A percentile compares a stretch with the other conserved stretches of the same genome.
phyloP scores from a whole-genome alignment of 2,113 vertebrate genomes.

The Gobiocypris rarus region DNA sequence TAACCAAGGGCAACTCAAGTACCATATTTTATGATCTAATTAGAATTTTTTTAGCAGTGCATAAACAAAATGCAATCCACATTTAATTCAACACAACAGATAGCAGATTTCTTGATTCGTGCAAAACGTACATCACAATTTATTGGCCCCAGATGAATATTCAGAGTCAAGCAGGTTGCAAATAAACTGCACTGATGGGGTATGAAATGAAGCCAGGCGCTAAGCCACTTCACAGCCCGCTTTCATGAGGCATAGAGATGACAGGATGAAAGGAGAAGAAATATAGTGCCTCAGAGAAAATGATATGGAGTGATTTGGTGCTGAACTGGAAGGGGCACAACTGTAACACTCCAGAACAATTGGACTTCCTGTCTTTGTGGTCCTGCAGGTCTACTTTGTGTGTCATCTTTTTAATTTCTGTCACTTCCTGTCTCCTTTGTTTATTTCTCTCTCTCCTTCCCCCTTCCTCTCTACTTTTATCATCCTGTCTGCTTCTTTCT shows the following conservation, averaged over 20 bases:
- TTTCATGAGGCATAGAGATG: not conserved
- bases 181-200: conserved; percentile 18
- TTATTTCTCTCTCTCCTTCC: not conserved
- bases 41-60: not conserved
- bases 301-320: conserved; percentile 1
- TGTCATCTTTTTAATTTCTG: not conserved
- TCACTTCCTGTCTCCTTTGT: conserved; percentile 3
- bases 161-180: conserved; percentile 6
- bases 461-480: not conserved
- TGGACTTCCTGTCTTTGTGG: conserved; percentile 1
- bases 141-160: conserved; percentile 11
- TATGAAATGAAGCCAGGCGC: conserved; percentile 16
- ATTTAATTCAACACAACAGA: conserved; percentile 14
- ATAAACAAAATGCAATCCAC: not conserved
- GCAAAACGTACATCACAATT: conserved; percentile 21
- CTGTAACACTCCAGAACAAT: not conserved
- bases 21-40: conserved; percentile 18
- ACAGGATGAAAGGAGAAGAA: not conserved
- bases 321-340: not conserved
- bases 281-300: conserved; percentile 31
- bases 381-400: not conserved
- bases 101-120: not conserved
- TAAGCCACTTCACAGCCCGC: conserved; percentile 8
- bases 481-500: not conserved
- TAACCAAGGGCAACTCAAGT: not conserved